Percentiles rank a stretch among this genome's conserved stretches.
Conservation (phyloP, 1,140 invertebrate genomes). For the Polypedilum pembai region DNA sequence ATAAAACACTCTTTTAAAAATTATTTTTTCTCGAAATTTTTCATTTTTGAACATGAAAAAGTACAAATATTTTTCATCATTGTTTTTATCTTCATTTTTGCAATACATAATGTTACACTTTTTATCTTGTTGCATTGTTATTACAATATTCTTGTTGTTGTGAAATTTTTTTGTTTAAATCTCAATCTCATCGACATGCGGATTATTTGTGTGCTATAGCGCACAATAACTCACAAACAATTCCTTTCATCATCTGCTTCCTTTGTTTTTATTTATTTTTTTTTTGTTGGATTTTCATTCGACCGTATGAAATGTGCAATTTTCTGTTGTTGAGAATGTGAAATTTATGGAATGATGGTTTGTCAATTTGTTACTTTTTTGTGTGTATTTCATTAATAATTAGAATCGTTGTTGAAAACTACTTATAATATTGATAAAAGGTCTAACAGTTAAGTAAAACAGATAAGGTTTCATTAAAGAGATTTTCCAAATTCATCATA, state of each 20-base stretch:
- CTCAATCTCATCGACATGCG: not conserved
- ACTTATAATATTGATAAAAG: conserved; percentile 10
- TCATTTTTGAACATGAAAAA: conserved; percentile 28
- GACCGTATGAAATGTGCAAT: not conserved
- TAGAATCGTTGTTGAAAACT: conserved; percentile 12
- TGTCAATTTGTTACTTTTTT: not conserved
- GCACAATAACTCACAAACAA: too few relatives aligned
- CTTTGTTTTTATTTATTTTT: too few relatives aligned
- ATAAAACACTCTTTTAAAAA: not conserved
- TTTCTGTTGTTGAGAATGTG: not conserved
- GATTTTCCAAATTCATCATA: not conserved
- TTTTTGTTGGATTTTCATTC: not conserved
- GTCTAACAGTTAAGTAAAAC: conserved; percentile 8
- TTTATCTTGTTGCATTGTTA: conserved; percentile 15
- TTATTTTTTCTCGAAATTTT: conserved; percentile 27
- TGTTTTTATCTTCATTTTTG: not conserved
- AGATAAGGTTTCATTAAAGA: not conserved
- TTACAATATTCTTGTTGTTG: not conserved
- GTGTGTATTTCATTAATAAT: not conserved
- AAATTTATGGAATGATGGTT: not conserved
- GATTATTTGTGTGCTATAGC: not conserved
- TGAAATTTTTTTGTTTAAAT: not conserved
- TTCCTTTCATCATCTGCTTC: too few relatives aligned
- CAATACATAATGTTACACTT: conserved; percentile 23
- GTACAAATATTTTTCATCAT: conserved; percentile 25